Conservation (phyloP, 2,797 vertebrate genomes). For the Danio kyathit region DNA sequence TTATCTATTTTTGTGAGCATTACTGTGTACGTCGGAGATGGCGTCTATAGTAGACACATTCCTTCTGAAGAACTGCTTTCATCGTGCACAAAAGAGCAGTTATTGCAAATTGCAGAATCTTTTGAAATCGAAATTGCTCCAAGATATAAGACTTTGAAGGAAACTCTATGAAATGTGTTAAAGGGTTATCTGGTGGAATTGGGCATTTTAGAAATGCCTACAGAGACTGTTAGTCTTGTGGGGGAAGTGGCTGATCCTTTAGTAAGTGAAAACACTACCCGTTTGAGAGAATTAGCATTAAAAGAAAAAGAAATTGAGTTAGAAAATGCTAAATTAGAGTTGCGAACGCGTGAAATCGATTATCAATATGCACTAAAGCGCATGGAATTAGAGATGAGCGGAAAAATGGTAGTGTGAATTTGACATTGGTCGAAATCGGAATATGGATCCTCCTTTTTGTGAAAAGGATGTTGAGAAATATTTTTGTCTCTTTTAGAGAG, state of each 20-base stretch:
- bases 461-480: not conserved
- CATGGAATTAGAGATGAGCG: not conserved
- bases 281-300: not conserved
- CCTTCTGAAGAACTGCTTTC: not conserved
- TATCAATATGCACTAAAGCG: not conserved
- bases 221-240: not conserved
- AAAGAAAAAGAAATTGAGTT: too few relatives aligned
- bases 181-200: not conserved
- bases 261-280: not conserved
- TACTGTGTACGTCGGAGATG: not conserved
- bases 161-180: not conserved
- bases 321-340: too few relatives aligned
- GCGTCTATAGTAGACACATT: not conserved
- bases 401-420: not conserved
- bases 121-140: not conserved
- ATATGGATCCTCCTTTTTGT: constrained; percentile 13
- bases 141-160: not conserved
- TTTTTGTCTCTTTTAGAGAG: not conserved
- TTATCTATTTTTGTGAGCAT: not conserved
- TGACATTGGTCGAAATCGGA: not conserved
- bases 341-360: not conserved
- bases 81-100: not conserved
- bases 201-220: not conserved
- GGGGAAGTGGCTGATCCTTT: not conserved
- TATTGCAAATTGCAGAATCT: not conserved